Evolutionary conservation across 2,888 invertebrate species (phyloP).

Genomic region (Pammene aurita): DNA sequence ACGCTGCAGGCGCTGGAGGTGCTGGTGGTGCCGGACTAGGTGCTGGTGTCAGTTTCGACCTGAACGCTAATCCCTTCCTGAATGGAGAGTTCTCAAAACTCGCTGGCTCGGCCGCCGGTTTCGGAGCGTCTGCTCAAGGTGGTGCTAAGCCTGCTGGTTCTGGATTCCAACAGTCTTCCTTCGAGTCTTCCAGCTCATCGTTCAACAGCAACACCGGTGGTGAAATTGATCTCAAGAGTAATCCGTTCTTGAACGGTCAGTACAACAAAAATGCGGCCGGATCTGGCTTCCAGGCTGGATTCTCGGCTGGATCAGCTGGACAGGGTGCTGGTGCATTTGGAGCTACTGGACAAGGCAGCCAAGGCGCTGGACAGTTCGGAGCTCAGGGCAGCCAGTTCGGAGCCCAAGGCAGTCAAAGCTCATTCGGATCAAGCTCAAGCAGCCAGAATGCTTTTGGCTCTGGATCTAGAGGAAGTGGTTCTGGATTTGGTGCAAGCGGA

Average conservation of each 20-base stretch:
- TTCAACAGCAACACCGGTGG: conserved; percentile 61
- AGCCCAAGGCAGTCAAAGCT: conserved; percentile 42
- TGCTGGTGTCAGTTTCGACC: conserved; percentile 51
- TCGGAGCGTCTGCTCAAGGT: conserved; percentile 45
- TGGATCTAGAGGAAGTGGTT: conserved; percentile 13
- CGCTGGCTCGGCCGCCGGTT: conserved; percentile 45
- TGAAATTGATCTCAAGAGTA: conserved; percentile 62
- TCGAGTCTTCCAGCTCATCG: conserved; percentile 57
- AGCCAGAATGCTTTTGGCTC: conserved; percentile 23
- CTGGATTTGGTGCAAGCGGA: conserved; percentile 28
- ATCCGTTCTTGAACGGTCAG: conserved; percentile 65
- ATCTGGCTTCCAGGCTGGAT: conserved; percentile 45
- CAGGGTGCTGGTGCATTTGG: conserved; percentile 45
- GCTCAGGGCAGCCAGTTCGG: conserved; percentile 43
- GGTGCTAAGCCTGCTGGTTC: conserved; percentile 45
- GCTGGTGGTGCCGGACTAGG: conserved; percentile 47
- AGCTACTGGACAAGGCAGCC: conserved; percentile 26
- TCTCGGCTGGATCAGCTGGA: conserved; percentile 44
- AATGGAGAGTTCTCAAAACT: conserved; percentile 63
- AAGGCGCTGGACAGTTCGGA: conserved; percentile 42
- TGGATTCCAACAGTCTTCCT: conserved; percentile 57
- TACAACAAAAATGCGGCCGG: conserved; percentile 48
- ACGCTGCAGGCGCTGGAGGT: conserved; percentile 48
- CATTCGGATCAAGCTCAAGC: conserved; percentile 40
- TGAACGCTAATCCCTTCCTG: conserved; percentile 64